Conservation (phyloP, 2,888 invertebrate genomes). For the Lutraria lutraria region DNA sequence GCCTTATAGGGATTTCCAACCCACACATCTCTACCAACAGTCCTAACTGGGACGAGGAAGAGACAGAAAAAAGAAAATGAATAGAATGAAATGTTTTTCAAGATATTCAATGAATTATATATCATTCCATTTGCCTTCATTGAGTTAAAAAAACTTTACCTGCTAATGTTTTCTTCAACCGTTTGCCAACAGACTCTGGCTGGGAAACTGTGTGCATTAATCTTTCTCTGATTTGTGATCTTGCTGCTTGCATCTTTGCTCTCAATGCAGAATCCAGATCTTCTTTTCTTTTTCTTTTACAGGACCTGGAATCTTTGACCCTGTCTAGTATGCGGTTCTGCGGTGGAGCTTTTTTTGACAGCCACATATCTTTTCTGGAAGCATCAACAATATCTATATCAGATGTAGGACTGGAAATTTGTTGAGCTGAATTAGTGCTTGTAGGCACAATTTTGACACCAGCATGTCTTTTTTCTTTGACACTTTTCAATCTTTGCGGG, state of each 20-base stretch:
- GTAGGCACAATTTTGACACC: neutral
- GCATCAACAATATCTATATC: constrained; percentile 41
- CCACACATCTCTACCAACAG: no score
- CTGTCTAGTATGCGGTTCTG: neutral
- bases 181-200: constrained; percentile 35
- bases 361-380: constrained; percentile 49
- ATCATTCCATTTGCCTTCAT: no score
- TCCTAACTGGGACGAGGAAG: no score
- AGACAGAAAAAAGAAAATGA: no score
- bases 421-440: neutral
- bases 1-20: no score
- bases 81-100: no score
- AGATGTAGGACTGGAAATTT: neutral
- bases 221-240: constrained; percentile 46
- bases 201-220: constrained; percentile 43
- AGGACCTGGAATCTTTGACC: constrained; percentile 18
- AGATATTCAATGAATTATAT: no score
- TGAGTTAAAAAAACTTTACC: neutral
- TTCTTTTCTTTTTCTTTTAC: constrained; percentile 50
- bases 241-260: constrained; percentile 44
- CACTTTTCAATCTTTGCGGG: constrained; percentile 55
- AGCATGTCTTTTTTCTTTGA: constrained; percentile 49
- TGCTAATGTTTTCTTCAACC: neutral
- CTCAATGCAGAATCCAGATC: constrained; percentile 6
- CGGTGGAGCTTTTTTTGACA: constrained; percentile 46